Conservation (phyloP, 2,888 invertebrate genomes). For the Drosophila melanocephala region DNA sequence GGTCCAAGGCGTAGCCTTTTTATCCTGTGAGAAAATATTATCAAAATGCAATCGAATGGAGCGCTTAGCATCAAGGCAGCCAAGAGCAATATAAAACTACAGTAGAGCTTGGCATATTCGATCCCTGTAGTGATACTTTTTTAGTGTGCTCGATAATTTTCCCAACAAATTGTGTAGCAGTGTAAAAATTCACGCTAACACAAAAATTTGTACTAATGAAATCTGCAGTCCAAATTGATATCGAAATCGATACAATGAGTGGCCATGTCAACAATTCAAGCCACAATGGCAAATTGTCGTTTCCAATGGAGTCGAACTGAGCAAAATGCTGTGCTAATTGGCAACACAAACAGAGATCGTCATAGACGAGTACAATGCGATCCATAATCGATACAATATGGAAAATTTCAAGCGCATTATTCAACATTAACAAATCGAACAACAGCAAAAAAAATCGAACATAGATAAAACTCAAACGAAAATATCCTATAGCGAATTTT, state of each 20-base stretch:
- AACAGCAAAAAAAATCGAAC: constrained; percentile 10
- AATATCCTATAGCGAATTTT: constrained; percentile 16
- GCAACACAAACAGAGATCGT: constrained; percentile 45
- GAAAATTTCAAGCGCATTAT: constrained; percentile 68
- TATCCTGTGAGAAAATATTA: constrained; percentile 63
- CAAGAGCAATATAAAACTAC: background rate
- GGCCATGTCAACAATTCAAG: constrained; percentile 39
- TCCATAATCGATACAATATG: constrained; percentile 59
- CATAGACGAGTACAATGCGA: constrained; percentile 36
- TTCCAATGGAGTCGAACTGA: constrained; percentile 41
- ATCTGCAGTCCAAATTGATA: constrained; percentile 29
- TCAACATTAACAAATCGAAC: constrained; percentile 48
- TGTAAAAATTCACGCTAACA: background rate
- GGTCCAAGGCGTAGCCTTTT: constrained; percentile 30
- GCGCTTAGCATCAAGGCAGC: constrained; percentile 4
- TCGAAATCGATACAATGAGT: constrained; percentile 25
- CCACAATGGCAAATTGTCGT: constrained; percentile 60
- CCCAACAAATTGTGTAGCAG: background rate
- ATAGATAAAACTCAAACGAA: constrained; percentile 4
- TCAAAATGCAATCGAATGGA: constrained; percentile 52
- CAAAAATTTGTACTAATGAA: background rate
- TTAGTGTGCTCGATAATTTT: background rate
- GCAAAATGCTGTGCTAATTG: constrained; percentile 64
- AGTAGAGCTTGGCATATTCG: background rate
- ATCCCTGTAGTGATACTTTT: constrained; percentile 22